Conservation (phyloP, 2,113 vertebrate genomes). For the Dolichotis patagonum region DNA sequence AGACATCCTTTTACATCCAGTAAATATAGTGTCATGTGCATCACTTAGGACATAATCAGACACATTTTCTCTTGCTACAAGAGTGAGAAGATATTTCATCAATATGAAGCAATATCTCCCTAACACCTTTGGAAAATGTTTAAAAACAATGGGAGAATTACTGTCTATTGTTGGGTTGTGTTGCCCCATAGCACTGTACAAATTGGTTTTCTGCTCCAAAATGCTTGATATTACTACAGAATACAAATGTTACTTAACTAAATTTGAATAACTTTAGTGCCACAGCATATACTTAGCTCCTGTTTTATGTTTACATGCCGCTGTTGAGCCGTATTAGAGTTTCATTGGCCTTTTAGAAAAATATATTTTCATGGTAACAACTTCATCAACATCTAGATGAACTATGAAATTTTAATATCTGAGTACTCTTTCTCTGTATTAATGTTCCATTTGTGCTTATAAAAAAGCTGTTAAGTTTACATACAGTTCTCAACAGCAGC, state of each 20-base stretch:
- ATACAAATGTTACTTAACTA: constrained; percentile 65
- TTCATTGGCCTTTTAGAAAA: constrained; percentile 65
- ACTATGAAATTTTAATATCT: constrained; percentile 68
- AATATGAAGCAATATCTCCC: constrained; percentile 28
- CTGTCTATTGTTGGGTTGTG: not conserved
- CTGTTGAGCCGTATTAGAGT: constrained; percentile 26
- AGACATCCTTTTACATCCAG: constrained; percentile 70
- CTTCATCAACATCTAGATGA: constrained; percentile 59
- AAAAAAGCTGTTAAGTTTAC: constrained; percentile 59
- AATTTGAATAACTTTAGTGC: constrained; percentile 16
- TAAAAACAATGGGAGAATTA: constrained; percentile 27
- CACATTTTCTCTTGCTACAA: constrained; percentile 60
- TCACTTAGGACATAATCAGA: constrained; percentile 56
- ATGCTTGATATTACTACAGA: not conserved
- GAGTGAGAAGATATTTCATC: not conserved
- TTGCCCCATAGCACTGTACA: not conserved
- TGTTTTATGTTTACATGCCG: constrained; percentile 60
- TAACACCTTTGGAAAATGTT: constrained; percentile 56
- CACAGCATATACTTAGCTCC: not conserved
- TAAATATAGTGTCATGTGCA: constrained; percentile 44
- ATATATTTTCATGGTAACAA: constrained; percentile 41
- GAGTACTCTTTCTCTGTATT: constrained; percentile 50
- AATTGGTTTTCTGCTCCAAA: not conserved
- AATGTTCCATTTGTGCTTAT: constrained; percentile 64
- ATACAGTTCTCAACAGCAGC: constrained; percentile 32